These are phyloP conservation scores for Hormiphora californensis DNA, from an alignment of 37 sponge, comb jelly and placozoan genomes.

Conservation along the genomic window DNA sequence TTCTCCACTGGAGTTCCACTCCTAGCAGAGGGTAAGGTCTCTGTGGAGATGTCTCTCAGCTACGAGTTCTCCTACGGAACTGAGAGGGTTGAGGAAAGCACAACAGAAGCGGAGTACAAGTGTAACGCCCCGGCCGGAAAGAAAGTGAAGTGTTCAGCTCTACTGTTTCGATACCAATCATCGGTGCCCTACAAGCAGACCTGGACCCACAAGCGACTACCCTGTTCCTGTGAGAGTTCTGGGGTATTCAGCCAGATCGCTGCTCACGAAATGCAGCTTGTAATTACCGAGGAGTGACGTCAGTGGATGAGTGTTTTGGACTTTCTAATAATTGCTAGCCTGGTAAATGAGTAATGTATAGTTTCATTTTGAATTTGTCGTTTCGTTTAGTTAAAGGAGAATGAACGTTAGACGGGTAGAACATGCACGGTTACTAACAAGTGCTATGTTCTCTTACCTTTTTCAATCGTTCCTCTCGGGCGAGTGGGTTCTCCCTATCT, in stretches of 20 bases:
- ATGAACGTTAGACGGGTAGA: no score
- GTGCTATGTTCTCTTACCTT: conserved; percentile 4
- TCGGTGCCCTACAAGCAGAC: background rate
- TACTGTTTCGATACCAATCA: background rate
- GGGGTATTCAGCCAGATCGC: background rate
- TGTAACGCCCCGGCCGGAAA: conserved; percentile 5
- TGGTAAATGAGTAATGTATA: no score
- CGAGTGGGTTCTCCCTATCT: conserved; percentile 58
- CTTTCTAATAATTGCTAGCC: no score
- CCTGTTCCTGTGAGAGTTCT: background rate
- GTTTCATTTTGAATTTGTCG: no score
- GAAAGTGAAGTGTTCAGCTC: conserved; percentile 8
- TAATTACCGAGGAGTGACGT: background rate
- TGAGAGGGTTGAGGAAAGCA: background rate
- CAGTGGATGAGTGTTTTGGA: no score
- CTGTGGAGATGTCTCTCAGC: background rate
- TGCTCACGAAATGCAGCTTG: background rate
- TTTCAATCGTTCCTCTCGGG: conserved; percentile 21
- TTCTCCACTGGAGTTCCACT: conserved; percentile 9
- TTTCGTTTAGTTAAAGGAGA: no score
- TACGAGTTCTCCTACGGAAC: conserved; percentile 2
- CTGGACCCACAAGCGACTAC: conserved; percentile 1
- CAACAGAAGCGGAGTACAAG: background rate
- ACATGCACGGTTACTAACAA: no score
- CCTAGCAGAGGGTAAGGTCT: background rate